Evolutionary conservation across 2,113 vertebrate species (phyloP), one percentile per base, ranked within the genome.

Genomic region (Periophthalmus modestus): DNA sequence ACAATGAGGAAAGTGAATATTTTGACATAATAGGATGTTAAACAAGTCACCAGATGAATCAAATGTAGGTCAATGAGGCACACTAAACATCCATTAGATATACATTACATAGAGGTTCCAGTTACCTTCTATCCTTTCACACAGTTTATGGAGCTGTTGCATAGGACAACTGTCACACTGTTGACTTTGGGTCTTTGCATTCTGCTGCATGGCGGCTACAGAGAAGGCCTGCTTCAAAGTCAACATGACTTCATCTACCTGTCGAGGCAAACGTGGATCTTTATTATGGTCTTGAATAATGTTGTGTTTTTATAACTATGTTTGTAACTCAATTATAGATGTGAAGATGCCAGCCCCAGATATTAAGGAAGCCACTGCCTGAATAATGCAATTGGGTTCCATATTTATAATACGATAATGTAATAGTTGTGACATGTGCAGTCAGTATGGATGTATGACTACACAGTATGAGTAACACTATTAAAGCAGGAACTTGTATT

Each of bases 181-280:
- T 82, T 95, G 95, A 63, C 88, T 86, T 4, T 95, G 95, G 7
- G 90, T 92, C 84, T 88, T 96, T 7, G 92, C 93, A 14, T 90
- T 96, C 75, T 94, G 96, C 77, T 96, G 95, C 72, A 94, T 88
- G 7, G 97, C 97, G 5, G 98, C 98, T 79, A 96, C 95, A 0
- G 95, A 97, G 86, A 99, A 99, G 0, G 97, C 97, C 93, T 99
- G 98, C 82, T 96, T 99, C 92, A 99, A 81, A 11, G 97, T 99
- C 95, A 98, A 91, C 98, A 99, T 99, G 82, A 99, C 98, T 88
- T 99, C 97, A 76, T 99, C 97, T 61, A 99, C 98, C 98, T 99
- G 33, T 5, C 69, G 72, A 14, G 76, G 21, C 11, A 81, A 74
- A 66, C 4, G 34, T 14, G 63, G 11, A 21, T 23, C 16, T 59